Percentiles rank a stretch among this genome's conserved stretches.
phyloP scores from a whole-genome alignment of 2,113 vertebrate species.

The Anolis sagrei region DNA sequence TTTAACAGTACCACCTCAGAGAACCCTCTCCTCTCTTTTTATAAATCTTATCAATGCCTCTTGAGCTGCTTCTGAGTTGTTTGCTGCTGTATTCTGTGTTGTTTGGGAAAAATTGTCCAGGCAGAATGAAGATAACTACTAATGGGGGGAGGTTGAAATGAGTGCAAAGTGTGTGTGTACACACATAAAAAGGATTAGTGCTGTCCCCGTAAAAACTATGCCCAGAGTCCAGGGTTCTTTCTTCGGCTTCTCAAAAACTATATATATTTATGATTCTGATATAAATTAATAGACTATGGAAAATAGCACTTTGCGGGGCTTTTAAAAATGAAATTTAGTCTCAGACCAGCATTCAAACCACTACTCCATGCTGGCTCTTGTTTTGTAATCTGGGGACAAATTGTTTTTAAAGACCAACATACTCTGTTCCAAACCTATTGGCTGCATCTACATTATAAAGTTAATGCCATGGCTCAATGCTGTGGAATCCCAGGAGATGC shows the following conservation, averaged over 20 bases:
- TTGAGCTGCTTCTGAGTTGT: neutral
- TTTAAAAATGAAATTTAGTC: neutral
- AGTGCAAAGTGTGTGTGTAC: neutral
- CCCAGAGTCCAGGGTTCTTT: constrained; percentile 10
- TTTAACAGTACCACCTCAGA: too few relatives aligned
- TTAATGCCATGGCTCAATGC: too few relatives aligned
- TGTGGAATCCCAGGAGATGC: too few relatives aligned
- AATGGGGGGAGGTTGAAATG: neutral
- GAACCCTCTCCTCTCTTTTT: too few relatives aligned
- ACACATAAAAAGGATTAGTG: constrained; percentile 7
- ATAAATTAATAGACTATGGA: neutral
- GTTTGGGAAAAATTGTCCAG: neutral
- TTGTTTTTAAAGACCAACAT: too few relatives aligned
- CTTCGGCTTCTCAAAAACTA: neutral
- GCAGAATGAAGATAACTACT: neutral
- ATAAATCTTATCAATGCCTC: too few relatives aligned
- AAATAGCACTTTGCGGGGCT: neutral
- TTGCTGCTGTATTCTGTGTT: neutral
- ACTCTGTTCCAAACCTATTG: too few relatives aligned
- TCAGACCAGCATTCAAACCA: too few relatives aligned
- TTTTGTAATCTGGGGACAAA: too few relatives aligned
- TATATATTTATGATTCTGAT: neutral
- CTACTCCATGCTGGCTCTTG: too few relatives aligned
- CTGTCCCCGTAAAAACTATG: neutral
- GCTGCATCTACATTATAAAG: too few relatives aligned